phyloP scores from a whole-genome alignment of 2,797 vertebrate species.

The Hemitrygon akajei region DNA sequence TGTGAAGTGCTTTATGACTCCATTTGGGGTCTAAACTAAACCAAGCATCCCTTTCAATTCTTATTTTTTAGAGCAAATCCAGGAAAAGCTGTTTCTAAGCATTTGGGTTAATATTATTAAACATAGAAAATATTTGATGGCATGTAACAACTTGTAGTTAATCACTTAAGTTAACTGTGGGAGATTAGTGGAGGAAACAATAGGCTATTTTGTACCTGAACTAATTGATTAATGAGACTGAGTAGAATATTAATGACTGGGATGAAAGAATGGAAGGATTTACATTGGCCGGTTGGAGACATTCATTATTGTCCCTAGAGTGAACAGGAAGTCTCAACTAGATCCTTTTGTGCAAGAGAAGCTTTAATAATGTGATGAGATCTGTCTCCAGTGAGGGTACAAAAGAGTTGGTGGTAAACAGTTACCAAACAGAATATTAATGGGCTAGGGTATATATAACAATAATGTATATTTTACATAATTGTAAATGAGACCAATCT shows the following conservation, averaged over 20 bases:
- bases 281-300: not conserved
- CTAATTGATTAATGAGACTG: not conserved
- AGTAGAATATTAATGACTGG: not conserved
- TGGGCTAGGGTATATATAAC: not conserved
- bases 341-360: not conserved
- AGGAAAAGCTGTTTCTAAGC: not conserved
- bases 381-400: not conserved
- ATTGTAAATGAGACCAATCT: not conserved
- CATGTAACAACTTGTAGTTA: not conserved
- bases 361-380: not conserved
- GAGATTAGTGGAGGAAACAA: too few species aligned
- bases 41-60: not conserved
- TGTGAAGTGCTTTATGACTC: not conserved
- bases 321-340: not conserved
- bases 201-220: not conserved
- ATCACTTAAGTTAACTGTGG: not conserved
- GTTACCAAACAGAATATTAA: not conserved
- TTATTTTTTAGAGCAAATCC: not conserved
- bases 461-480: not conserved
- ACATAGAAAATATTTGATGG: not conserved
- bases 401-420: too few species aligned
- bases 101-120: not conserved
- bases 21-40: not conserved
- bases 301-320: not conserved
- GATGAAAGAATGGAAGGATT: not conserved